Evolutionary conservation across 2,113 vertebrate genomes (phyloP).

Genomic region (Taurulus bubalis): DNA sequence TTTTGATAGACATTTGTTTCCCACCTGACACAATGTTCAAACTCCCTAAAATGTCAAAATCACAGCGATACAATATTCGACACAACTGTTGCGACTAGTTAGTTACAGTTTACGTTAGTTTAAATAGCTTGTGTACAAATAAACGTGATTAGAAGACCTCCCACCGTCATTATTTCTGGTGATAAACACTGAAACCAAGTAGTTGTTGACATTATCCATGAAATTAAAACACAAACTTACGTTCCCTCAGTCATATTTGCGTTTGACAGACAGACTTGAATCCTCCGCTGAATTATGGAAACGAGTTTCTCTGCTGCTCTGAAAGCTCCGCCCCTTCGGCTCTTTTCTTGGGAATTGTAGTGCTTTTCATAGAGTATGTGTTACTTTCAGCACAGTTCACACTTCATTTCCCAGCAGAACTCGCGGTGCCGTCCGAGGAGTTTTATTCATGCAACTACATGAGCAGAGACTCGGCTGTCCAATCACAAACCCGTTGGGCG

Average conservation of each 20-base stretch:
- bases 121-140: neutral
- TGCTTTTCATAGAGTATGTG: fast-evolving
- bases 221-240: conserved; percentile 67
- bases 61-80: neutral
- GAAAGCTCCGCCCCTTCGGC: neutral
- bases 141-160: neutral
- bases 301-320: neutral
- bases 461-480: conserved; percentile 74
- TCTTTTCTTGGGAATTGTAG: conserved; percentile 64
- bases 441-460: conserved; percentile 78
- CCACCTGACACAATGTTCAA: no score
- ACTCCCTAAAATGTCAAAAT: neutral
- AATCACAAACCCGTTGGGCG: conserved; percentile 63
- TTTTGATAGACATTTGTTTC: no score
- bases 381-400: fast-evolving
- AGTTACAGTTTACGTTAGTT: neutral
- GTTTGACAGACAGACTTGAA: neutral
- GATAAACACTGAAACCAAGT: neutral
- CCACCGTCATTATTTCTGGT: neutral
- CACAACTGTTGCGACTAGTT: neutral
- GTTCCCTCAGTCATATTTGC: conserved; percentile 80
- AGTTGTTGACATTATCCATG: neutral
- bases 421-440: conserved; percentile 58
- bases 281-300: neutral
- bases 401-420: conserved; percentile 64